phyloP scores from a whole-genome alignment of 64 coral and sea anemone genomes.

The Catalaphyllia jardinei region DNA sequence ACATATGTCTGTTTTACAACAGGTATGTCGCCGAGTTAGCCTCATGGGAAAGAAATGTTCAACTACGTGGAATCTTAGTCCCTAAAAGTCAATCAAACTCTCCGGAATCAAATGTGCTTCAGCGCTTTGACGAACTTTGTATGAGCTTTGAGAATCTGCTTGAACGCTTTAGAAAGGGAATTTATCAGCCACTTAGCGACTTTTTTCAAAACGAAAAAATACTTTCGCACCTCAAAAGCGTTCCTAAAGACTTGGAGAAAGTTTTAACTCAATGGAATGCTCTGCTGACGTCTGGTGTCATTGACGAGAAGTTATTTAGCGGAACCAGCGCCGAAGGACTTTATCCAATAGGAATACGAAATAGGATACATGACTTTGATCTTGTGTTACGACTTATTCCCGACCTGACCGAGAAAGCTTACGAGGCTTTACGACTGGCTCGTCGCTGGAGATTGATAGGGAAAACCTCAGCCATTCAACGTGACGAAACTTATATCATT shows the following conservation, averaged over 20 bases:
- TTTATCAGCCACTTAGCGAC: slow-evolving; percentile 76
- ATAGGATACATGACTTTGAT: slow-evolving; percentile 86
- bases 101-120: slow-evolving; percentile 70
- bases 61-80: slow-evolving; percentile 65
- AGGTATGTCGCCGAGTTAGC: slow-evolving; percentile 86
- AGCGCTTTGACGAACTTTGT: slow-evolving; percentile 85
- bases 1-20: background rate
- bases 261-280: slow-evolving; percentile 75
- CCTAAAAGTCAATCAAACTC: slow-evolving; percentile 46
- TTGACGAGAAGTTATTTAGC: slow-evolving; percentile 83
- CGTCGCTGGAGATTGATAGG: slow-evolving; percentile 83
- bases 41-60: slow-evolving; percentile 79
- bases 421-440: slow-evolving; percentile 78
- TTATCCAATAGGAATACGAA: slow-evolving; percentile 70
- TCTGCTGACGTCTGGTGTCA: slow-evolving; percentile 66
- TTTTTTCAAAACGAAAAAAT: slow-evolving; percentile 72
- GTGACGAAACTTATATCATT: slow-evolving; percentile 80
- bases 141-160: slow-evolving; percentile 58
- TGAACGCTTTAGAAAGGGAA: slow-evolving; percentile 56
- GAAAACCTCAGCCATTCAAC: slow-evolving; percentile 45
- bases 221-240: slow-evolving; percentile 35
- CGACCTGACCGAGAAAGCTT: slow-evolving; percentile 84
- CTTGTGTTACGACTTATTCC: slow-evolving; percentile 82
- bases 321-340: slow-evolving; percentile 63
- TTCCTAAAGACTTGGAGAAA: slow-evolving; percentile 75